A percentile compares a stretch with the other conserved stretches of the same genome.
These are phyloP conservation scores for Eonycteris spelaea DNA, from an alignment of 2,113 vertebrate species.

Conservation along the genomic window DNA sequence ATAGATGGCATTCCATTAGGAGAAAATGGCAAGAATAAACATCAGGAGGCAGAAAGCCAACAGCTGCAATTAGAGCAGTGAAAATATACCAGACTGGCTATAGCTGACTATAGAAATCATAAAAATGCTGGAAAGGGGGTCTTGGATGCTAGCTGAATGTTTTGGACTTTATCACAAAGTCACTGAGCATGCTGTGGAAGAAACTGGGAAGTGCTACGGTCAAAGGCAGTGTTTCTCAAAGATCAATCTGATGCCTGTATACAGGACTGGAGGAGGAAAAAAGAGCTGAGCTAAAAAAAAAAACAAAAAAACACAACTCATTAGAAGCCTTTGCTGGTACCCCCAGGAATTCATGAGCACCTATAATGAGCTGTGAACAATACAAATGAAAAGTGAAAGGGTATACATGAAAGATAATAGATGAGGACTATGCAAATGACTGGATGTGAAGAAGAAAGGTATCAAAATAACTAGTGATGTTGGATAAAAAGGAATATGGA, in stretches of 20 bases:
- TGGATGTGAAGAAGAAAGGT: not conserved
- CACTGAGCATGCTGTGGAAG: not conserved
- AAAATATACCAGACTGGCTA: not conserved
- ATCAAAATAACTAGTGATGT: not conserved
- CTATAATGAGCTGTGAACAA: not conserved
- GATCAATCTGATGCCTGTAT: not conserved
- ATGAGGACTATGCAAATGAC: not conserved
- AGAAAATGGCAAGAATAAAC: constrained; percentile 1
- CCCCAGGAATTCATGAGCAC: not conserved
- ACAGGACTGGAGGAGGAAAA: not conserved
- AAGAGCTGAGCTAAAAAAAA: not conserved
- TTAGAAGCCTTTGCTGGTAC: not conserved
- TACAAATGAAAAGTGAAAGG: not conserved
- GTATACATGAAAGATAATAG: not conserved
- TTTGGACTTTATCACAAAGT: not conserved
- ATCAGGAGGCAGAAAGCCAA: not conserved
- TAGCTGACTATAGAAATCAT: not conserved
- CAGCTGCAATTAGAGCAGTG: not conserved
- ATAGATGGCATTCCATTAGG: not conserved
- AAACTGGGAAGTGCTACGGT: not conserved
- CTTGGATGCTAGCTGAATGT: not conserved
- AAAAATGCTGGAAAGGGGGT: not conserved
- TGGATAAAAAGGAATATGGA: not conserved
- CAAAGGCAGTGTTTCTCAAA: not conserved
- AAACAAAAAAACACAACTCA: no score